phyloP scores from a whole-genome alignment of 2,888 invertebrate genomes.

The Macaria notata region DNA sequence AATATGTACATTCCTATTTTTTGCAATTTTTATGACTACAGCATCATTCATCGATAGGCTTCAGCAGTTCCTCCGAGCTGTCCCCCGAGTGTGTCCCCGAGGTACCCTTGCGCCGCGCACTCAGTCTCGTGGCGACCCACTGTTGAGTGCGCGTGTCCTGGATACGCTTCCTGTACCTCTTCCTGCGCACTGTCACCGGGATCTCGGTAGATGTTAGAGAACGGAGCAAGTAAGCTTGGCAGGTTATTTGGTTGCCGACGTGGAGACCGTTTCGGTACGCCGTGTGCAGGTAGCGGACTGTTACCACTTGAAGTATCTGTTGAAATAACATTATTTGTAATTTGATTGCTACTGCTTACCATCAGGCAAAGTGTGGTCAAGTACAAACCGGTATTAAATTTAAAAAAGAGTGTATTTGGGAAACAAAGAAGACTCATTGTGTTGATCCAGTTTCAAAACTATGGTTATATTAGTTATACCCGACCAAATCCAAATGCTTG shows the following conservation, averaged over 20 bases:
- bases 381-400: too few species aligned
- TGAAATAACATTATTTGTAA: too few species aligned
- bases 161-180: constrained; percentile 50
- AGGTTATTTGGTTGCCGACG: constrained; percentile 62
- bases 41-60: constrained; percentile 64
- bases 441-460: too few species aligned
- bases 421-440: too few species aligned
- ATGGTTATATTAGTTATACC: too few species aligned
- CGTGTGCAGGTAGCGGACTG: constrained; percentile 71
- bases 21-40: too few species aligned
- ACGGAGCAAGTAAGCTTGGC: constrained; percentile 66
- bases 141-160: constrained; percentile 58
- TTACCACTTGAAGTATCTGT: constrained; percentile 68
- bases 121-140: constrained; percentile 59
- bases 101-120: constrained; percentile 42
- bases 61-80: constrained; percentile 68
- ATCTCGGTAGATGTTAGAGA: constrained; percentile 56
- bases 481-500: too few species aligned
- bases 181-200: constrained; percentile 39
- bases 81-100: constrained; percentile 53
- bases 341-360: too few species aligned
- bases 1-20: too few species aligned
- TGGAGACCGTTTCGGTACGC: constrained; percentile 70
- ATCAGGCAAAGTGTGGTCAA: too few species aligned
- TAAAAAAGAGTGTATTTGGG: too few species aligned